Percentiles rank a stretch among this genome's conserved stretches.
Conservation (phyloP, 2,797 vertebrate species). For the Sebastes itinus region DNA sequence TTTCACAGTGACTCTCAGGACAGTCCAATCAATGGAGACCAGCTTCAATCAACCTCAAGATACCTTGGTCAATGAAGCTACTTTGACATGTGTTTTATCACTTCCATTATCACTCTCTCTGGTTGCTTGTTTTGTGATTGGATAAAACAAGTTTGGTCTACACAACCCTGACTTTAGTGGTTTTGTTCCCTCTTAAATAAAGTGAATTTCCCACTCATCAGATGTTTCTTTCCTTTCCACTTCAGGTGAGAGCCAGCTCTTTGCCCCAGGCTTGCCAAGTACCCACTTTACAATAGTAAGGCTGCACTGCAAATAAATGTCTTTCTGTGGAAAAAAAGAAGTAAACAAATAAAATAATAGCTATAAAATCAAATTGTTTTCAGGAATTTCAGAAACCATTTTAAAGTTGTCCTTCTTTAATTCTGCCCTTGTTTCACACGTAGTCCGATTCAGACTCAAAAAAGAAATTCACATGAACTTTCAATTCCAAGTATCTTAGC, state of each 20-base stretch:
- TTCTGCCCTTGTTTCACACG: not conserved
- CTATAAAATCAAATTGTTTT: not conserved
- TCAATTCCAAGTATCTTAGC: not conserved
- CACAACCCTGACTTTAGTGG: not conserved
- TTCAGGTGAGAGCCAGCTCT: not conserved
- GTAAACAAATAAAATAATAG: not conserved
- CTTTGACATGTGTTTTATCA: not conserved
- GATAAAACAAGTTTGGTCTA: not conserved
- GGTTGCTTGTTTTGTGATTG: not conserved
- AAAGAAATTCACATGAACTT: not conserved
- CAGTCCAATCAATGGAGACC: not conserved
- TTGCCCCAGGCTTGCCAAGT: not conserved
- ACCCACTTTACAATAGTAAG: not conserved
- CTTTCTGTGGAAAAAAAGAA: not conserved
- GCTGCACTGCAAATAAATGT: not conserved
- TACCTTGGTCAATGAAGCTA: not conserved
- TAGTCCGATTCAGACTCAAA: not conserved
- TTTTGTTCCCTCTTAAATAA: not conserved
- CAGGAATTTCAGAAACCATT: not conserved
- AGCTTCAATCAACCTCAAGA: not conserved
- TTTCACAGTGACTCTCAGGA: not conserved
- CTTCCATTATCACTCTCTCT: not conserved
- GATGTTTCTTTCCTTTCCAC: not conserved
- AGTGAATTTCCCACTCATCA: not conserved
- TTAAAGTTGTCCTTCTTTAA: not conserved